Conservation (phyloP, 2,113 vertebrate species). For the Silurus asotus region DNA sequence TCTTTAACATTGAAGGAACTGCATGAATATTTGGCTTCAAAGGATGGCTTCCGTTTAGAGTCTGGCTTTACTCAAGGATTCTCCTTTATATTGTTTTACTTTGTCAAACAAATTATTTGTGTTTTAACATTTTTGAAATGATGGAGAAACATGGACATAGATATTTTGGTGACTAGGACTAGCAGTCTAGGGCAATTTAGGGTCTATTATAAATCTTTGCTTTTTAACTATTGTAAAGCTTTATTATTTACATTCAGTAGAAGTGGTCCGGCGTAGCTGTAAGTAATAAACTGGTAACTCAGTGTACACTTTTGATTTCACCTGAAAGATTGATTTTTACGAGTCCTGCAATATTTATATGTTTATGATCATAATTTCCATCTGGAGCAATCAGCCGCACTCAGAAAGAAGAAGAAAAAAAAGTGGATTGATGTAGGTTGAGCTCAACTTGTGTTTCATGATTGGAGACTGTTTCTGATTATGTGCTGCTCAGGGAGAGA, state of each 20-base stretch:
- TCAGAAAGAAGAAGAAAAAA: constrained; percentile 57
- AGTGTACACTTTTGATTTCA: constrained; percentile 1
- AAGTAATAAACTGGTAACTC: not conserved
- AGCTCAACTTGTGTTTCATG: constrained; percentile 74
- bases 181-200: not conserved
- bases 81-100: no score
- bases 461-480: constrained; percentile 77
- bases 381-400: constrained; percentile 76
- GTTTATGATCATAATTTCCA: constrained; percentile 79
- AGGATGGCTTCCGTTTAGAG: no score
- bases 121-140: not conserved
- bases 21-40: no score
- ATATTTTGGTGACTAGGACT: not conserved
- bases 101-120: no score
- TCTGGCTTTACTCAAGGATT: no score
- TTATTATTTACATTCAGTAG: not conserved
- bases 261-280: not conserved
- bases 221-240: not conserved
- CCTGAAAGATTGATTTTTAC: constrained; percentile 38
- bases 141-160: not conserved
- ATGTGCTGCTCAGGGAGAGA: constrained; percentile 50
- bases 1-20: no score
- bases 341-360: constrained; percentile 75
- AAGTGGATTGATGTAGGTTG: constrained; percentile 62
- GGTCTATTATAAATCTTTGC: not conserved